A percentile compares a stretch with the other conserved stretches of the same genome.
Evolutionary conservation across 2,113 vertebrate species (phyloP).

Genomic region (Chlorodrepanis virens): DNA sequence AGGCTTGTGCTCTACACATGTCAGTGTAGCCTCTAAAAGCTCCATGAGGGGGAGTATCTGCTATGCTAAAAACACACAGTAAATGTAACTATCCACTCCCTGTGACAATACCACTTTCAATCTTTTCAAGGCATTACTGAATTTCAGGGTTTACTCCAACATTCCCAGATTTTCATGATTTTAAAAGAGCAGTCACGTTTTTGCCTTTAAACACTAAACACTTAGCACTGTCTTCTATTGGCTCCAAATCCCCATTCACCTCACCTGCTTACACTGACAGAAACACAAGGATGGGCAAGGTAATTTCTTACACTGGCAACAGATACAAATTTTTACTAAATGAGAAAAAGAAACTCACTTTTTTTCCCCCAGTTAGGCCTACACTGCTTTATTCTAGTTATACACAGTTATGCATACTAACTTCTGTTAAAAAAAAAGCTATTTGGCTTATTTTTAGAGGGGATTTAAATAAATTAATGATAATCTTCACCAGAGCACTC

Average conservation of each 20-base stretch:
- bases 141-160: neutral
- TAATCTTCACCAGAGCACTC: neutral
- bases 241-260: neutral
- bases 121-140: neutral
- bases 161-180: neutral
- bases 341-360: neutral
- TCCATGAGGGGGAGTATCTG: neutral
- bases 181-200: neutral
- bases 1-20: neutral
- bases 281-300: neutral
- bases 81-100: neutral
- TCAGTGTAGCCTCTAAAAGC: fast-evolving
- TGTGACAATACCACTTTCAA: neutral
- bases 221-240: neutral
- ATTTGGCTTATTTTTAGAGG: neutral
- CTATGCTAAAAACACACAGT: neutral
- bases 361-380: neutral
- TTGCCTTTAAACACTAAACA: neutral
- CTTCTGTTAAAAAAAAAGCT: neutral
- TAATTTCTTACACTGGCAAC: neutral
- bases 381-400: neutral
- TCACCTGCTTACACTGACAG: neutral
- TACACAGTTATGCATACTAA: neutral
- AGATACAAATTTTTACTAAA: neutral
- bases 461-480: neutral